Percentiles rank a stretch among this genome's conserved stretches.
These are phyloP conservation scores for Chamaetylas fuelleborni DNA, from an alignment of 2,113 vertebrate genomes.

Conservation along the genomic window DNA sequence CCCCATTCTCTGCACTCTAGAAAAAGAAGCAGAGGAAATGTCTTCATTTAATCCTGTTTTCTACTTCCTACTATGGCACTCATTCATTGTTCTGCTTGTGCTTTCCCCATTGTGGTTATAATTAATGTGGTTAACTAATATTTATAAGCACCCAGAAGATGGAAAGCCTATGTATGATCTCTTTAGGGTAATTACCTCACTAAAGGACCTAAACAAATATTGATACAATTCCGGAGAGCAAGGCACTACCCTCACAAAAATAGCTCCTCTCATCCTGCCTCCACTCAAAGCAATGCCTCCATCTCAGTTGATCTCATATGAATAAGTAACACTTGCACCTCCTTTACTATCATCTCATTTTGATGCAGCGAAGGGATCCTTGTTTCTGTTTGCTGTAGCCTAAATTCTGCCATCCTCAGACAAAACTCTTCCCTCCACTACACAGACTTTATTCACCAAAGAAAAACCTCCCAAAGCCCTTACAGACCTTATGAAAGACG, in stretches of 20 bases:
- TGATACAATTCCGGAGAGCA: not conserved
- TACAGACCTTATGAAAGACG: constrained; percentile 74
- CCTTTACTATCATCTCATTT: not conserved
- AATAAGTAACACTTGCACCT: not conserved
- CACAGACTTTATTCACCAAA: constrained; percentile 71
- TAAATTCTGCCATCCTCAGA: not conserved
- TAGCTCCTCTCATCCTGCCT: not conserved
- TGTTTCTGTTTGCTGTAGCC: constrained; percentile 9
- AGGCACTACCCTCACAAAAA: not conserved
- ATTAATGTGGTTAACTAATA: not conserved
- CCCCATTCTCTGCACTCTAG: not conserved
- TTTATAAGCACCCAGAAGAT: not conserved
- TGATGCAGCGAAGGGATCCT: not conserved
- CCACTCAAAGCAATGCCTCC: not conserved
- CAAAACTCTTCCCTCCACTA: constrained; percentile 34
- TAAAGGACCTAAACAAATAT: not conserved
- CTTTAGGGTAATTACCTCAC: not conserved
- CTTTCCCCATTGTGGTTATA: not conserved
- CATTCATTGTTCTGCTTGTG: not conserved
- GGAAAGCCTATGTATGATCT: not conserved
- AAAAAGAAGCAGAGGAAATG: not conserved
- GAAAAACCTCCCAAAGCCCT: not conserved
- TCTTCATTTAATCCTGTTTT: not conserved
- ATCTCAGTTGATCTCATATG: not conserved
- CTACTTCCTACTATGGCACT: not conserved